phyloP scores from a whole-genome alignment of 2,888 invertebrate species.

The Rhynchonema sp. region DNA sequence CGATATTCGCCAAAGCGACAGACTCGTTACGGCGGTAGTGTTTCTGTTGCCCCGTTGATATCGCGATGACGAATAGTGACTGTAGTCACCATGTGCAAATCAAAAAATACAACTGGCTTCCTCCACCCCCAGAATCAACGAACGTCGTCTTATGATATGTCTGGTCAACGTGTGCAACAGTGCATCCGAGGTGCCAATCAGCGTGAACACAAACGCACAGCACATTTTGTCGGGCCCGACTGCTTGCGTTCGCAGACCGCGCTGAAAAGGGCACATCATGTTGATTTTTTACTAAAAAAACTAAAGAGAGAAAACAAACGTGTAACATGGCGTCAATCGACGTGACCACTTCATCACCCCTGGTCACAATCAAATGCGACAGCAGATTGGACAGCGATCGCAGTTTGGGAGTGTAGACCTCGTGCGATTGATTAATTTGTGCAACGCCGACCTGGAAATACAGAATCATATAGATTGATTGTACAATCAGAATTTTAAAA shows the following conservation, averaged over 20 bases:
- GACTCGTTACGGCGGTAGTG: no score
- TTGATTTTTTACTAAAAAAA: no score
- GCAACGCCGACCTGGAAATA: background rate
- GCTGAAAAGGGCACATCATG: background rate
- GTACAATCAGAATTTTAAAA: no score
- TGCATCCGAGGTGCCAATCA: background rate
- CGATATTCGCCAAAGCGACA: no score
- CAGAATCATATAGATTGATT: no score
- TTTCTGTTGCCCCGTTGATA: no score
- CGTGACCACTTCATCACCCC: background rate
- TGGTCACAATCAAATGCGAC: background rate
- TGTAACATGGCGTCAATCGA: background rate
- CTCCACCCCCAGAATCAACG: no score
- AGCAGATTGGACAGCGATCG: background rate
- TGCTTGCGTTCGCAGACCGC: background rate
- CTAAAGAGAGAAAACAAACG: background rate
- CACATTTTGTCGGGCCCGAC: background rate
- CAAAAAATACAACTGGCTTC: no score
- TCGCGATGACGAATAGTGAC: no score
- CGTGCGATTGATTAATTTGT: background rate
- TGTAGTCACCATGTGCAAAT: no score
- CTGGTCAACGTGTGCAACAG: background rate
- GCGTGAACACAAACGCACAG: background rate
- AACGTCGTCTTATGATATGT: background rate
- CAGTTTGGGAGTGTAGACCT: background rate